Percentiles rank a stretch among this genome's conserved stretches.
These are phyloP conservation scores for Epicampocera succincta DNA, from an alignment of 2,888 invertebrate species.

Conservation along the genomic window DNA sequence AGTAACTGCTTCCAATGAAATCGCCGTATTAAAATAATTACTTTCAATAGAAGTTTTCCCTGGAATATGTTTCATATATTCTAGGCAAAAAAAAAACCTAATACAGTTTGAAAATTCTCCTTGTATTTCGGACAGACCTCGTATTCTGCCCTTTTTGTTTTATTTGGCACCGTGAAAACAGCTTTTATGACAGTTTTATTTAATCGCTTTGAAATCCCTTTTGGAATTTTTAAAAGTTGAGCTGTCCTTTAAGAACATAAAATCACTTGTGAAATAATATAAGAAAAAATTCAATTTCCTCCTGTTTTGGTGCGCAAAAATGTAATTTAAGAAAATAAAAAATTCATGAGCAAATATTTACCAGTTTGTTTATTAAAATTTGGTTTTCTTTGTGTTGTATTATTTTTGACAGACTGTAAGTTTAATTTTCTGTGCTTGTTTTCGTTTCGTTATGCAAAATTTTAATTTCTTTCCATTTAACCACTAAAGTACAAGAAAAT, in stretches of 20 bases:
- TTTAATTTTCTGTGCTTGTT: slow-evolving; percentile 2
- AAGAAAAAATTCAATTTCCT: background rate
- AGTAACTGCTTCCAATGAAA: no score
- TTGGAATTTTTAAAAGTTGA: no score
- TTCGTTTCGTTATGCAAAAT: slow-evolving; percentile 36
- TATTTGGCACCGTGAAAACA: no score
- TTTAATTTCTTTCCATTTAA: slow-evolving; percentile 41
- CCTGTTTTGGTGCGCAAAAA: background rate
- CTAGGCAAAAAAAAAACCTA: no score
- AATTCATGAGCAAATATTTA: slow-evolving; percentile 1
- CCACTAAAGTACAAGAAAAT: background rate
- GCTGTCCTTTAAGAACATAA: background rate
- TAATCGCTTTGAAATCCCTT: no score
- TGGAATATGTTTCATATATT: no score
- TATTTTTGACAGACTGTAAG: background rate
- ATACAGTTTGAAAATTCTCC: no score
- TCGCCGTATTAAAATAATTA: no score
- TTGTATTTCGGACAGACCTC: no score
- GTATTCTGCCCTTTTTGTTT: no score
- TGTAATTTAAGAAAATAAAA: slow-evolving; percentile 5
- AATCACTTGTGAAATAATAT: slow-evolving; percentile 39
- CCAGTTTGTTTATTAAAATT: slow-evolving; percentile 1
- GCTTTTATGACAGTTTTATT: no score
- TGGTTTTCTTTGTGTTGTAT: slow-evolving; percentile 2
- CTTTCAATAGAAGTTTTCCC: no score